These are phyloP conservation scores for Dyspetes luteomarginatus DNA, from an alignment of 2,888 invertebrate species.

Conservation along the genomic window DNA sequence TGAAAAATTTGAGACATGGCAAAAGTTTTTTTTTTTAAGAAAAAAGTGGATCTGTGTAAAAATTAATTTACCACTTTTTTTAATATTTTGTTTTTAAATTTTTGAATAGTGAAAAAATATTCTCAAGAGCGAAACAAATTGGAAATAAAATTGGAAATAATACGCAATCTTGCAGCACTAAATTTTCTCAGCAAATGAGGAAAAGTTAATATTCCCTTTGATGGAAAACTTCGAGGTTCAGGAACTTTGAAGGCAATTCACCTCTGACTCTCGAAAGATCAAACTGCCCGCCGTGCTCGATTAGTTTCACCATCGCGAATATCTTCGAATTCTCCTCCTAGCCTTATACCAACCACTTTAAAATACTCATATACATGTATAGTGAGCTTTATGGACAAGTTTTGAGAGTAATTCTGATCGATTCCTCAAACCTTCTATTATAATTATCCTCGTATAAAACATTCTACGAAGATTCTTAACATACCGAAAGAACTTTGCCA, in stretches of 20 bases:
- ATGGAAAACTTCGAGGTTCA: background rate
- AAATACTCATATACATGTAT: background rate
- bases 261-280: background rate
- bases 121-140: no score
- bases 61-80: no score
- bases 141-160: no score
- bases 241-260: conserved; percentile 7
- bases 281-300: background rate
- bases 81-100: no score
- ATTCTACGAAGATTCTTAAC: conserved; percentile 33
- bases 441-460: conserved; percentile 26
- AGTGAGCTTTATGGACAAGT: conserved; percentile 1
- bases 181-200: background rate
- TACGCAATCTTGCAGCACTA: no score
- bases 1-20: no score
- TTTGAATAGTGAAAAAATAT: no score
- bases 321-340: conserved; percentile 1
- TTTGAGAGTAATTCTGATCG: no score
- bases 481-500: background rate
- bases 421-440: background rate
- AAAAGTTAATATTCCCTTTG: background rate
- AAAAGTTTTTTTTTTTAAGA: no score
- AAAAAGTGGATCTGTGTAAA: no score
- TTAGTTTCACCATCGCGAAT: background rate
- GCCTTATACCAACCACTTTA: background rate